These are phyloP conservation scores for Syngnathus scovelli DNA, from an alignment of 2,113 vertebrate genomes.

Conservation along the genomic window DNA sequence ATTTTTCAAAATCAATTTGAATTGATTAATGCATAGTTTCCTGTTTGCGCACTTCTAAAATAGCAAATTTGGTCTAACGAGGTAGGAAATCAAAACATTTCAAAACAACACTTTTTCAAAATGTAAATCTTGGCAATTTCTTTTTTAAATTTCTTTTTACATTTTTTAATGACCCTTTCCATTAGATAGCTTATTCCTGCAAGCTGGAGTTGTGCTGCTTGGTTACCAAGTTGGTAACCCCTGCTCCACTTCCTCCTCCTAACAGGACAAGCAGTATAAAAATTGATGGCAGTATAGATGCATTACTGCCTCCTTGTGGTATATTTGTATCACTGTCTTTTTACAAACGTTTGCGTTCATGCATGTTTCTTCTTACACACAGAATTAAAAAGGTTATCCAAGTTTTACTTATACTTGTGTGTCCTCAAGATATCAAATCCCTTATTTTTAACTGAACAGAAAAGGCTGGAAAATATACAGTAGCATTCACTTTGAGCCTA, in stretches of 20 bases:
- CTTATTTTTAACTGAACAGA: no score
- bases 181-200: neutral
- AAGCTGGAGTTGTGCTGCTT: neutral
- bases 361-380: no score
- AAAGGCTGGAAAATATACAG: no score
- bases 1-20: neutral
- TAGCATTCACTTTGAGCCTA: neutral
- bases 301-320: neutral
- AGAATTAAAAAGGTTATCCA: no score
- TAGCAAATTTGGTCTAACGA: neutral
- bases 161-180: no score
- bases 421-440: no score
- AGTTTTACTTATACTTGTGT: no score
- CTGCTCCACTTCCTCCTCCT: no score
- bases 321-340: neutral
- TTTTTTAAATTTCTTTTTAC: no score
- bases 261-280: neutral
- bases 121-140: no score
- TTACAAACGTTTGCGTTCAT: no score
- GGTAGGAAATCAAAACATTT: neutral
- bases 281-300: neutral
- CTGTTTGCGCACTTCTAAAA: neutral
- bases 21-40: neutral
- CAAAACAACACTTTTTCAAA: neutral
- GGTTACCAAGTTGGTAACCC: no score